Evolutionary conservation across 2,113 vertebrate genomes (phyloP).

Genomic region (Megaptera novaeangliae): DNA sequence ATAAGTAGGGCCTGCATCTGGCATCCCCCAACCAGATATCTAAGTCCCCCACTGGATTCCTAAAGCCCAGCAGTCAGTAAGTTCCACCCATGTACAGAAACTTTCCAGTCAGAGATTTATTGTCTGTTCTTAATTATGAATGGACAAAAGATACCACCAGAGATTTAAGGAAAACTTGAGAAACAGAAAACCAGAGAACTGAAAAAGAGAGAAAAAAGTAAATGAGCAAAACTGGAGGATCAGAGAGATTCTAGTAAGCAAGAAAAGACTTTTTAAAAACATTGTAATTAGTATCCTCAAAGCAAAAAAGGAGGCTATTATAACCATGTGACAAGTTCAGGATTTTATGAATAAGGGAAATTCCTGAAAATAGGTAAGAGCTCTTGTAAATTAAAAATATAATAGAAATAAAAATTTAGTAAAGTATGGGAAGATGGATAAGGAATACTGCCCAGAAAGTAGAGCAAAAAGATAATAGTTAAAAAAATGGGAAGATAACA

Average conservation of each 20-base stretch:
- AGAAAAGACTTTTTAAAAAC: neutral
- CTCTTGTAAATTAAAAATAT: neutral
- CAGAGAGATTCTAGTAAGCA: neutral
- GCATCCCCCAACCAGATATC: neutral
- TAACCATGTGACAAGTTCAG: neutral
- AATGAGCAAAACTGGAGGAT: neutral
- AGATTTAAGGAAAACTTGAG: neutral
- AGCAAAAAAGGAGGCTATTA: neutral
- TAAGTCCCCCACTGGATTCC: neutral
- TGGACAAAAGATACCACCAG: neutral
- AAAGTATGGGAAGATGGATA: neutral
- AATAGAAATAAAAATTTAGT: neutral
- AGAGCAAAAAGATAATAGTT: neutral
- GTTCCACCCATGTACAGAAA: neutral
- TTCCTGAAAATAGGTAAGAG: neutral
- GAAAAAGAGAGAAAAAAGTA: neutral
- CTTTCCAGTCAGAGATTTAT: neutral
- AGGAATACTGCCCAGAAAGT: neutral
- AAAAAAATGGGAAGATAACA: neutral
- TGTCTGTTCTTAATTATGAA: neutral
- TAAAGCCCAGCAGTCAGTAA: neutral
- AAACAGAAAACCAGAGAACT: neutral
- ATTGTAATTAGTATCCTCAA: neutral
- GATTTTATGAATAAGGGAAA: slow-evolving; percentile 13
- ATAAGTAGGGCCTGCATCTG: neutral